phyloP scores from a whole-genome alignment of 1,140 invertebrate species.

The Musca vetustissima region DNA sequence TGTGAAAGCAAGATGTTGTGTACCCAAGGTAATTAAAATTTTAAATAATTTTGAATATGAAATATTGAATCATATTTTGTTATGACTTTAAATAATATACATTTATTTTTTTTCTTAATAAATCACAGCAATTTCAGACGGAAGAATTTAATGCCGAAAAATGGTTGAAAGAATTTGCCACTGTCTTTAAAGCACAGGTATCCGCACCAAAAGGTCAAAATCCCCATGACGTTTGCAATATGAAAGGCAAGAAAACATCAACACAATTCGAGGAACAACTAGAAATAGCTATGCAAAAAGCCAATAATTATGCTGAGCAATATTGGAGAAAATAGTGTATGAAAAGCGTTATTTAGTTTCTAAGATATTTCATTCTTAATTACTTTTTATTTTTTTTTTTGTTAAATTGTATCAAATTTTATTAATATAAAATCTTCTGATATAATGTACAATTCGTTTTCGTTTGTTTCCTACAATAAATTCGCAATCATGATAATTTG shows the following conservation, averaged over 20 bases:
- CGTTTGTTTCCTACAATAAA: too few species aligned
- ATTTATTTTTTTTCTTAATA: not conserved
- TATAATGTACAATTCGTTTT: too few species aligned
- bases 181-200: slow-evolving; percentile 57
- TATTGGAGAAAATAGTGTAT: slow-evolving; percentile 29
- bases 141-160: slow-evolving; percentile 62
- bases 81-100: not conserved
- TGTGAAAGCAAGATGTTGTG: slow-evolving; percentile 65
- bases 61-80: too few species aligned
- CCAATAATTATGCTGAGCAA: slow-evolving; percentile 57
- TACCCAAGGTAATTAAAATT: slow-evolving; percentile 61
- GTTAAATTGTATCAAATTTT: not conserved
- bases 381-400: slow-evolving; percentile 8
- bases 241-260: slow-evolving; percentile 61
- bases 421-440: not conserved
- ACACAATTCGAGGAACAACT: slow-evolving; percentile 58
- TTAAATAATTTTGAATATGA: too few species aligned
- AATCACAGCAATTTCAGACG: slow-evolving; percentile 52
- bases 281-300: slow-evolving; percentile 57
- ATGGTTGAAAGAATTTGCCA: slow-evolving; percentile 63
- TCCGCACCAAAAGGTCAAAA: slow-evolving; percentile 60
- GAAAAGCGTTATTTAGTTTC: slow-evolving; percentile 17
- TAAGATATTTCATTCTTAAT: not conserved
- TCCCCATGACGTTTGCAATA: slow-evolving; percentile 59
- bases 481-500: too few species aligned